phyloP scores from a whole-genome alignment of 2,888 invertebrate genomes.

The Dolichopus griseipennis region DNA sequence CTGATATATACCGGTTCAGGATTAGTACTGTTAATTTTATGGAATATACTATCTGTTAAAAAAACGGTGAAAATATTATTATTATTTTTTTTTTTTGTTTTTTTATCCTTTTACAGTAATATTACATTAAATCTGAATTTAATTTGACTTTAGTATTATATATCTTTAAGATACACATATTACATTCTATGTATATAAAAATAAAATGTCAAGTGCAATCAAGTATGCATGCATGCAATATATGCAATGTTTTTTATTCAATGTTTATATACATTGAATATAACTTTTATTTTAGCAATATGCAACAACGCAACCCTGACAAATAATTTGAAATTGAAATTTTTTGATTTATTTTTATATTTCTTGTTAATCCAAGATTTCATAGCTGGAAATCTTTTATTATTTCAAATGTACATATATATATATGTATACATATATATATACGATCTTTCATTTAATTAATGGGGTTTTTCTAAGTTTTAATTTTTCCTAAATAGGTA shows the following conservation, averaged over 20 bases:
- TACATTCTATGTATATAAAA: neutral
- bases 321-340: neutral
- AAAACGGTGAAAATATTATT: neutral
- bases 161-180: neutral
- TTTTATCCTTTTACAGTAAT: slow-evolving; percentile 3
- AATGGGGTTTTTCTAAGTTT: no score
- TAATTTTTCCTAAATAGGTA: no score
- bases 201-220: neutral
- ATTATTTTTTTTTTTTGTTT: neutral
- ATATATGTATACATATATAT: no score
- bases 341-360: no score
- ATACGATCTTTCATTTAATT: no score
- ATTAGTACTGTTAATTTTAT: neutral
- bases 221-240: neutral
- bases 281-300: no score
- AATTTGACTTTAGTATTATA: neutral
- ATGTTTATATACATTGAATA: no score
- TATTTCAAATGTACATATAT: no score
- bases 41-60: neutral
- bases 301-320: neutral
- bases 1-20: neutral
- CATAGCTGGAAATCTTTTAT: no score
- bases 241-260: no score
- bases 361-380: no score
- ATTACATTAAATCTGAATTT: neutral